phyloP scores from a whole-genome alignment of 2,888 invertebrate genomes.

The Nemotelus nigrinus region DNA sequence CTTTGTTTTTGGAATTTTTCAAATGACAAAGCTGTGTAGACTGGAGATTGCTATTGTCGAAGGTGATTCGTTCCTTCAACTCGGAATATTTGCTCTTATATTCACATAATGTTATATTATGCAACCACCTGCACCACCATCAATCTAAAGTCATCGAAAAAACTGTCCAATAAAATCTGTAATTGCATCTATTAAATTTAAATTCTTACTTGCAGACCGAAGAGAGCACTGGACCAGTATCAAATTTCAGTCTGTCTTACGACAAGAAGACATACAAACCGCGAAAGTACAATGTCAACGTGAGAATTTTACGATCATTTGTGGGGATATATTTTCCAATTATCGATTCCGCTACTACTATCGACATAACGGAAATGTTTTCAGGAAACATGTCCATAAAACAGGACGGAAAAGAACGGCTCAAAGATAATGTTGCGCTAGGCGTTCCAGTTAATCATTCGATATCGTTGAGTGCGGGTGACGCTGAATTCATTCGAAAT shows the following conservation, averaged over 20 bases:
- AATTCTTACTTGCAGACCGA: constrained; percentile 56
- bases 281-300: constrained; percentile 70
- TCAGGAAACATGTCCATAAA: constrained; percentile 74
- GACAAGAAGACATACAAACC: constrained; percentile 67
- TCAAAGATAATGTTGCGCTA: constrained; percentile 73
- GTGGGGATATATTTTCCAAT: constrained; percentile 49
- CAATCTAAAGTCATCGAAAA: no score
- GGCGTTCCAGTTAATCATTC: constrained; percentile 69
- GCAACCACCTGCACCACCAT: no score
- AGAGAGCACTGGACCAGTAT: constrained; percentile 66
- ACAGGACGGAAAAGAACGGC: constrained; percentile 71
- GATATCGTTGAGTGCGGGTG: constrained; percentile 70
- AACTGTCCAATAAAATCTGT: no score
- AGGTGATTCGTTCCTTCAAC: no score
- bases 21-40: no score
- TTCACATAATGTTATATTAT: no score
- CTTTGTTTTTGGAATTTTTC: no score
- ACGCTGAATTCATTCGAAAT: constrained; percentile 68
- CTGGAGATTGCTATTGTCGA: no score
- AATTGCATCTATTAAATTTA: no score
- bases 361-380: constrained; percentile 70
- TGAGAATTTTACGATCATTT: constrained; percentile 56
- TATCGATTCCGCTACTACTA: constrained; percentile 63
- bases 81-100: no score
- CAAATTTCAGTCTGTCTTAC: constrained; percentile 74